These are phyloP conservation scores for Junco hyemalis DNA, from an alignment of 2,113 vertebrate genomes.

Conservation along the genomic window DNA sequence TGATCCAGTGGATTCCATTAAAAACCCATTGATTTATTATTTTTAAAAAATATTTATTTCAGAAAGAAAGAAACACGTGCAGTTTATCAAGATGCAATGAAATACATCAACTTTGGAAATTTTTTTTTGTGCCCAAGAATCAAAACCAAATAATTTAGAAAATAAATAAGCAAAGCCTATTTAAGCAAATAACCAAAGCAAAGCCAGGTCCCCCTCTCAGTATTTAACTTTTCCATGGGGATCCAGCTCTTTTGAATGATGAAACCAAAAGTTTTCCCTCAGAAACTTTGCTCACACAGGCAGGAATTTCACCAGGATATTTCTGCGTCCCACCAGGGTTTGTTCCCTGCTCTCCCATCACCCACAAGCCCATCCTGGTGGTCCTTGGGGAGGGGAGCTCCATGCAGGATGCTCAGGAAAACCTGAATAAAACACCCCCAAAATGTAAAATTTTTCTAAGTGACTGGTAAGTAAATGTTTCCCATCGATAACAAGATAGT, in stretches of 20 bases:
- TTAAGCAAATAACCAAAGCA: too few species aligned
- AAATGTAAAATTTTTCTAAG: accelerated
- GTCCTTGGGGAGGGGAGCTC: accelerated
- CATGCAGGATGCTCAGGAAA: accelerated
- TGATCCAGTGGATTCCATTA: not conserved
- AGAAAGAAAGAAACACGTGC: accelerated
- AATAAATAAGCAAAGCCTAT: not conserved
- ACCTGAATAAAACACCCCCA: not conserved
- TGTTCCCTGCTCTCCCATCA: not conserved
- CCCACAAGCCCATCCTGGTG: not conserved
- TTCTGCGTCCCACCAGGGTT: not conserved
- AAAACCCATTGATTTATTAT: not conserved
- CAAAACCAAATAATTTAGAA: not conserved
- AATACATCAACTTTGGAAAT: accelerated
- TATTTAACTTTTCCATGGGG: not conserved
- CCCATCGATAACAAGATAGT: constrained; percentile 54
- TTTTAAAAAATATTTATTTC: not conserved
- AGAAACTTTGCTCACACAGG: accelerated
- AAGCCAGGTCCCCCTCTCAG: not conserved
- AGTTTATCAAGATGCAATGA: not conserved
- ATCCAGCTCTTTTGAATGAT: not conserved
- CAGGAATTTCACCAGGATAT: not conserved
- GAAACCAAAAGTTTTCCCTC: not conserved
- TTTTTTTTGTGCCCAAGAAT: not conserved
- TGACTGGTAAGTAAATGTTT: constrained; percentile 32